Percentiles rank a stretch among this genome's conserved stretches.
Conservation (phyloP, 1,140 invertebrate species). For the Drosophila subpulchrella region DNA sequence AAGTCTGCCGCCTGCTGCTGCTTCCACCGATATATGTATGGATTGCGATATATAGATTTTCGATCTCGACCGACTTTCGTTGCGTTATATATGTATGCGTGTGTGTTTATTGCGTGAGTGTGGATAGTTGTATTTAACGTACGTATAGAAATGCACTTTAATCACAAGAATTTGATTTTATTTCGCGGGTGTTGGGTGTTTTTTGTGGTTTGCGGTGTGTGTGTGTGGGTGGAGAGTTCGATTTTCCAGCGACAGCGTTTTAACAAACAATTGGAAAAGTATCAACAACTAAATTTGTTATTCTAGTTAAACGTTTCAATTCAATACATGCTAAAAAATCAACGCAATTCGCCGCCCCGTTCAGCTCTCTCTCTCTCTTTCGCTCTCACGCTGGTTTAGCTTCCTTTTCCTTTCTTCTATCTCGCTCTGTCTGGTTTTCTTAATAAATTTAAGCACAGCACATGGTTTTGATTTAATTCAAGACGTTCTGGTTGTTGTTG, state of each 20-base stretch:
- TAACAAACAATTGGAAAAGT: conserved; percentile 81
- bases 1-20: not conserved
- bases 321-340: conserved; percentile 75
- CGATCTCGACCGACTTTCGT: conserved; percentile 42
- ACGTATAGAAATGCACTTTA: conserved; percentile 84
- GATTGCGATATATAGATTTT: conserved; percentile 14
- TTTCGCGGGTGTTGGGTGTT: conserved; percentile 46
- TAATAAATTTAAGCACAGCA: conserved; percentile 61
- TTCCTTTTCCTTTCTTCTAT: conserved; percentile 8
- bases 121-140: conserved; percentile 49
- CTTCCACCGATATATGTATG: not conserved
- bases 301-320: conserved; percentile 81
- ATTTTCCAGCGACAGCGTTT: conserved; percentile 59
- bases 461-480: conserved; percentile 52
- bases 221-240: conserved; percentile 33
- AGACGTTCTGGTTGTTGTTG: conserved; percentile 31
- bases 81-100: conserved; percentile 26
- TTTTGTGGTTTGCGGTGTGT: conserved; percentile 20
- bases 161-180: conserved; percentile 83
- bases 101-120: conserved; percentile 22
- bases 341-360: conserved; percentile 74
- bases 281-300: conserved; percentile 84
- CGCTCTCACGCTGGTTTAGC: conserved; percentile 8
- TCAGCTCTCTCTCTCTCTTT: conserved; percentile 41
- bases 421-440: conserved; percentile 33